phyloP scores from a whole-genome alignment of 2,888 invertebrate species.

The Ochropacha duplaris region DNA sequence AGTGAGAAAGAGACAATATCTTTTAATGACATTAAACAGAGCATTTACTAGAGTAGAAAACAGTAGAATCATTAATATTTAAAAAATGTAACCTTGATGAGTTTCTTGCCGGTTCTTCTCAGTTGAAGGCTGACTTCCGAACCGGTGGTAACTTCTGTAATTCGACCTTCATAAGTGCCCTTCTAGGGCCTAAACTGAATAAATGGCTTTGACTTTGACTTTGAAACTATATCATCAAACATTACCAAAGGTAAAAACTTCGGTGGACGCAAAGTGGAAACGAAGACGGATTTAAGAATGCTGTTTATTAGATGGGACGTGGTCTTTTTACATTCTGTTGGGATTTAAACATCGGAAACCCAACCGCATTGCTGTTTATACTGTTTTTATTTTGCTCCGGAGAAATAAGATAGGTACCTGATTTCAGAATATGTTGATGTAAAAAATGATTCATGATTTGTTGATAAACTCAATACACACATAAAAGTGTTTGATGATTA shows the following conservation, averaged over 20 bases:
- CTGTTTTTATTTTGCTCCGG: background rate
- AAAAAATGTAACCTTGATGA: too few species aligned
- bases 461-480: background rate
- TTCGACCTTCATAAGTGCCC: too few species aligned
- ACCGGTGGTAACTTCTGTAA: too few species aligned
- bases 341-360: background rate
- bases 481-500: background rate
- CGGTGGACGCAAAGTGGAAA: background rate
- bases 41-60: too few species aligned
- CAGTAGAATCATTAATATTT: too few species aligned
- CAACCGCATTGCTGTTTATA: background rate
- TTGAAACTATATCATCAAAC: background rate
- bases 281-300: background rate
- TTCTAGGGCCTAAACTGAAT: too few species aligned
- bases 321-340: background rate
- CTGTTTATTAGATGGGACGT: background rate
- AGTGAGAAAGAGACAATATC: too few species aligned
- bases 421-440: background rate
- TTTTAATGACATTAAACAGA: too few species aligned
- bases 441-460: background rate
- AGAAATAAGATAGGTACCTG: background rate
- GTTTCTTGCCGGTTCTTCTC: too few species aligned
- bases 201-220: too few species aligned
- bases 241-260: background rate
- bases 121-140: too few species aligned